Evolutionary conservation across 2,113 vertebrate genomes (phyloP), one percentile per base, ranked within the genome.

Genomic region (Micromys minutus): DNA sequence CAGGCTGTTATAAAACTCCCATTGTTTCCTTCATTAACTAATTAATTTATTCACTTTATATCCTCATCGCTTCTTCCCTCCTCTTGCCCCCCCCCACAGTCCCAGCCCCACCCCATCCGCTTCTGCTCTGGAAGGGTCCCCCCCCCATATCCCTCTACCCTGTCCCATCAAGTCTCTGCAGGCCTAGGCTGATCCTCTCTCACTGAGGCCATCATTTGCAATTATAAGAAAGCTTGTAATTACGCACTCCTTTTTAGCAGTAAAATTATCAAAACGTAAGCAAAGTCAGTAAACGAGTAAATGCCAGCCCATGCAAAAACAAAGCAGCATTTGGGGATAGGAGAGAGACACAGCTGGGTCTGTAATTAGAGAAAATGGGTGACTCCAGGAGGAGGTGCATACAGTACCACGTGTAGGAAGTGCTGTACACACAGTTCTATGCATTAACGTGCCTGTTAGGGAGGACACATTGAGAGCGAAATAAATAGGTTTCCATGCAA

Each of bases 231-330:
- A 65, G 55, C 39, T 61, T 42, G 19, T 63, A 47, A 47, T 65
- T 39, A 63, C 42, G 50, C 9, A 19, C 10, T 12, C 42, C 63
- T 36, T 47, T 85, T 12, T 34, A 50, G 61, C 31, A 67, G 29
- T 42, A 85, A 85, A 65, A 36, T 36, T 67, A 67, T 65, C 83
- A 85, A 85, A 67, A 85, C 31, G 50, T 24, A 85, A 47, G 83
- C 29, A 67, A 67, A 47, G 2, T 7, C 65, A 36, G 22, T 65
- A 65, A 45, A 34, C 34, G 59, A 47, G 34, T 47, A 21, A 19
- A 16, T 47, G 21, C 47, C 34, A 85, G 42, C 31, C 42, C 83
- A 50, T 7, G 61, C 57, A 83, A 67, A 65, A 65, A n/a, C 59
- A 34, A 65, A 47, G 42, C 15, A 21, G 16, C 5, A 12, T 47